A percentile compares a stretch with the other conserved stretches of the same genome.
Evolutionary conservation across 2,888 invertebrate genomes (phyloP).

Genomic region (Netelia melanura): DNA sequence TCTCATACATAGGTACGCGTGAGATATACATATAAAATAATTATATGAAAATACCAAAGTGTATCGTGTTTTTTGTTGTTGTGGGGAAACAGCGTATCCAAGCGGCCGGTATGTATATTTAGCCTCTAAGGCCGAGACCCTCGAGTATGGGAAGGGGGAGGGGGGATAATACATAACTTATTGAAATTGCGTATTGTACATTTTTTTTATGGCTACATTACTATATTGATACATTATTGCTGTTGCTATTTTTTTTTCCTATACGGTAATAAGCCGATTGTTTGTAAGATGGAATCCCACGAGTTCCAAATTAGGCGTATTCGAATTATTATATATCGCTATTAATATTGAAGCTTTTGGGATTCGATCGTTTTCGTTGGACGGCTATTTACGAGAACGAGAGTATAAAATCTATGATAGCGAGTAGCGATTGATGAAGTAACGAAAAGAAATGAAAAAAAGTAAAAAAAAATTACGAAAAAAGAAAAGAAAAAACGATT

Average conservation of each 20-base stretch:
- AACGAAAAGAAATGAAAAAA: neutral
- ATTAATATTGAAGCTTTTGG: neutral
- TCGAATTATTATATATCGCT: neutral
- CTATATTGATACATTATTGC: conserved; percentile 29
- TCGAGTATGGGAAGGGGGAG: conserved; percentile 22
- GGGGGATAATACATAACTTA: conserved; percentile 3
- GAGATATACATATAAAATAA: conserved; percentile 4
- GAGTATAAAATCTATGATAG: neutral
- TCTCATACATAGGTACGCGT: neutral
- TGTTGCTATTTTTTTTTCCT: conserved; percentile 41
- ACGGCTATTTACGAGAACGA: conserved; percentile 18
- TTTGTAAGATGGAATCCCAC: conserved; percentile 1
- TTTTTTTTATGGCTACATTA: conserved; percentile 56
- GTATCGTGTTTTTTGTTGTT: neutral
- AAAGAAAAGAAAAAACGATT: conserved; percentile 4
- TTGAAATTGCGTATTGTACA: conserved; percentile 36
- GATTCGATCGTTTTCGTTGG: conserved; percentile 20
- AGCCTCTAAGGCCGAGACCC: conserved; percentile 62
- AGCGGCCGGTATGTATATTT: conserved; percentile 46
- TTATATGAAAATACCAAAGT: conserved; percentile 12
- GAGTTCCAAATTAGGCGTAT: neutral
- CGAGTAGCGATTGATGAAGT: neutral
- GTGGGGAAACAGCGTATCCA: conserved; percentile 31
- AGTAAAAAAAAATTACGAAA: neutral
- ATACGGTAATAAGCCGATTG: conserved; percentile 12